phyloP scores from a whole-genome alignment of 2,113 vertebrate genomes.

The Salvelinus namaycush region DNA sequence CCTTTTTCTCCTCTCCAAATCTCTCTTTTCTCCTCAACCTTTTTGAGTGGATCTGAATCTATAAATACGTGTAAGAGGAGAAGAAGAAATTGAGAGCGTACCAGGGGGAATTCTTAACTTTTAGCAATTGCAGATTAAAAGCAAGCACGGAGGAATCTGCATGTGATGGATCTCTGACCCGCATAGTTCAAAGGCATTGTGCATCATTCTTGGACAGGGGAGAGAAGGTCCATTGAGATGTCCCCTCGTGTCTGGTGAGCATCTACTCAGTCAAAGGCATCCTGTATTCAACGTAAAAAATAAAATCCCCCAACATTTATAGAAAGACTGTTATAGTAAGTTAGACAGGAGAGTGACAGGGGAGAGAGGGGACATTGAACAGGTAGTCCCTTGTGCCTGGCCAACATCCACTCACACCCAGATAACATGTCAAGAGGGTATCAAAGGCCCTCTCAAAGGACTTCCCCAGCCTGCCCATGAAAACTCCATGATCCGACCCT shows the following conservation, averaged over 20 bases:
- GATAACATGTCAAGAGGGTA: slow-evolving; percentile 50
- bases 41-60: slow-evolving; percentile 67
- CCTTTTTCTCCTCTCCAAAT: slow-evolving; percentile 30
- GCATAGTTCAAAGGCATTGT: slow-evolving; percentile 74
- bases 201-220: neutral
- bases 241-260: too few species aligned
- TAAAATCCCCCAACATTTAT: neutral
- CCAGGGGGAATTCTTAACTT: slow-evolving; percentile 71
- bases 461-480: slow-evolving; percentile 34
- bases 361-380: slow-evolving; percentile 33
- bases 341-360: slow-evolving; percentile 27
- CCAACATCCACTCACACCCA: slow-evolving; percentile 42
- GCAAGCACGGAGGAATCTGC: slow-evolving; percentile 57
- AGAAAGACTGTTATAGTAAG: slow-evolving; percentile 21
- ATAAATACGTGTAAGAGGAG: slow-evolving; percentile 60
- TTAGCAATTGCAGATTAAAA: slow-evolving; percentile 72
- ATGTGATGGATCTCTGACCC: slow-evolving; percentile 74
- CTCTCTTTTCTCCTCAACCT: slow-evolving; percentile 25
- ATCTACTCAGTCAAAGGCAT: slow-evolving; percentile 53
- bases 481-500: slow-evolving; percentile 43
- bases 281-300: slow-evolving; percentile 34
- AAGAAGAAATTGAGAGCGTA: slow-evolving; percentile 70
- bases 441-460: slow-evolving; percentile 49
- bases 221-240: neutral
- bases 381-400: slow-evolving; percentile 49